Evolutionary conservation across 2,113 vertebrate genomes (phyloP), one percentile per base, ranked within the genome.

Genomic region (Sylvietta virens): DNA sequence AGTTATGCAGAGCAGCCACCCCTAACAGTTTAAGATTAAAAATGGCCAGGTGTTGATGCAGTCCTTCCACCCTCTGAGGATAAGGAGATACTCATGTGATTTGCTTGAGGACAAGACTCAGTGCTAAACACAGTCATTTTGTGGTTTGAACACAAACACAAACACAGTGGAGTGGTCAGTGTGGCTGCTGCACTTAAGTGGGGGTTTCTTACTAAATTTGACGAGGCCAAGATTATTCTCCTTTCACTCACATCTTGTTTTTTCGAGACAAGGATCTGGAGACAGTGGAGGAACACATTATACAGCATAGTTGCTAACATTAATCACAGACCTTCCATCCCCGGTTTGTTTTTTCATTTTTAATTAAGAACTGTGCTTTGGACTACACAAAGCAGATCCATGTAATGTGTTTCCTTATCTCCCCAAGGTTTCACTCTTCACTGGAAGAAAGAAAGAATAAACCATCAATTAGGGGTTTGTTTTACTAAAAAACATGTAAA

Each of bases 361-460:
- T 81, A 81, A 80, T 88, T 90, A 76, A 77, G 64, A 94, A 10
- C 58, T n/a, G 30, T 50, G 79, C 47, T 94, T 90, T 56, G 39
- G 42, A 90, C 80, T 90, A 90, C 65, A 90, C 22, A 92, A 95
- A 95, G 44, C 82, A 94, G 86, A 94, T 31, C 27, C 33, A 35
- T 23, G 57, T 53, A 93, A 82, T 20, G 62, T 22, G 61, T 94
- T 88, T 84, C 60, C 80, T 90, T 95, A 88, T 81, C 92, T 94
- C 81, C 79, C 47, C 54, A 78, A 81, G 72, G 82, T 90, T 94
- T 88, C 54, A 73, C 96, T 83, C 90, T 94, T 95, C 81, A 80
- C 9, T 70, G 23, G 13, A 65, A 79, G 37, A 76, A 88, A 80
- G 42, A 50, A 94, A 77, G 35, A 86, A 73, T 58, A 95, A 93